phyloP scores from a whole-genome alignment of 2,888 invertebrate genomes.

The Phyto melanocephala region DNA sequence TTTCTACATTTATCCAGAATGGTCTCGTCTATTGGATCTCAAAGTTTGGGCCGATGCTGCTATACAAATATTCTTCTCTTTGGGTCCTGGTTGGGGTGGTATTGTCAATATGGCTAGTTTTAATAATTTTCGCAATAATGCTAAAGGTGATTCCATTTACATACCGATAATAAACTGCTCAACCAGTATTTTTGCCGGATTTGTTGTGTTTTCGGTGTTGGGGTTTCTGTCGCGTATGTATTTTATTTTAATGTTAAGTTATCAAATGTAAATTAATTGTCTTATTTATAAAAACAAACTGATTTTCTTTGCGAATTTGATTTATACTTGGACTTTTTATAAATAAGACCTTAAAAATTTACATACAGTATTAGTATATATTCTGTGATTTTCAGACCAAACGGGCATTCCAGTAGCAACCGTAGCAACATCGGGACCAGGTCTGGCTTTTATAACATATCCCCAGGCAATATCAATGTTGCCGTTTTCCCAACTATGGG shows the following conservation, averaged over 20 bases:
- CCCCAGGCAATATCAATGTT: slow-evolving; percentile 88
- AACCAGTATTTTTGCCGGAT: slow-evolving; percentile 88
- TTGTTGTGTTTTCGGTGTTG: slow-evolving; percentile 89
- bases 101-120: slow-evolving; percentile 92
- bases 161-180: slow-evolving; percentile 86
- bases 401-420: slow-evolving; percentile 86
- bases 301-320: no score
- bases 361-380: no score
- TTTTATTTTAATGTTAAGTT: background rate
- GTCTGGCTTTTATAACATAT: slow-evolving; percentile 88
- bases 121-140: slow-evolving; percentile 87
- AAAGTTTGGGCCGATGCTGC: slow-evolving; percentile 96
- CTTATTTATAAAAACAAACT: no score
- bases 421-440: slow-evolving; percentile 89
- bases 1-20: slow-evolving; percentile 89
- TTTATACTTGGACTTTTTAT: no score
- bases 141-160: slow-evolving; percentile 82
- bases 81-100: slow-evolving; percentile 93
- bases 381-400: slow-evolving; percentile 78
- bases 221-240: slow-evolving; percentile 84
- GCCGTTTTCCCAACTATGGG: slow-evolving; percentile 88
- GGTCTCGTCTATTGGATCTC: slow-evolving; percentile 86
- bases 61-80: slow-evolving; percentile 94
- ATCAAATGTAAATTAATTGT: no score
- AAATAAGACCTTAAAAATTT: no score